Percentiles rank a stretch among this genome's conserved stretches.
These are phyloP conservation scores for Alethe diademata DNA, from an alignment of 2,113 vertebrate genomes.

Conservation along the genomic window DNA sequence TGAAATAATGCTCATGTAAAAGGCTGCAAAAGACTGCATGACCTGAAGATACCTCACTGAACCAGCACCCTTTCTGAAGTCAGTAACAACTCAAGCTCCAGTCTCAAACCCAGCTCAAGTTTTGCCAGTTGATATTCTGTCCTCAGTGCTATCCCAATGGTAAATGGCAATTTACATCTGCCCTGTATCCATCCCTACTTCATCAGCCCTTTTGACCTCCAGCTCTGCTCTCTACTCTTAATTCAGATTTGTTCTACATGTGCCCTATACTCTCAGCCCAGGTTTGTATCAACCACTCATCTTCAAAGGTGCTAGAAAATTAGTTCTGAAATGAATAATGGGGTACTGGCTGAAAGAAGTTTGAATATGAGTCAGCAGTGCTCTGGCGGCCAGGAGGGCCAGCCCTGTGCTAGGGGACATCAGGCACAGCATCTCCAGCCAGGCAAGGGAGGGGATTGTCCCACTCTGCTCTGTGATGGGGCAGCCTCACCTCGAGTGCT, in stretches of 20 bases:
- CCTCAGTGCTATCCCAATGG: not conserved
- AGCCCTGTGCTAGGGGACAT: not conserved
- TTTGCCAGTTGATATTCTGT: not conserved
- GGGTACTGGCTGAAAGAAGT: not conserved
- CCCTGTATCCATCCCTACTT: not conserved
- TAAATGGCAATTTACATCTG: not conserved
- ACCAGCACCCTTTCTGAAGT: not conserved
- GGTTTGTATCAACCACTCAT: not conserved
- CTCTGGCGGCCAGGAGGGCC: not conserved
- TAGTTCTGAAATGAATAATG: not conserved
- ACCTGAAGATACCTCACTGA: not conserved
- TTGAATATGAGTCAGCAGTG: not conserved
- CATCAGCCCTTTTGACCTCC: not conserved
- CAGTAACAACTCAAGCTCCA: not conserved
- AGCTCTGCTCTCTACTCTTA: not conserved
- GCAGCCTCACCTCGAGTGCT: not conserved
- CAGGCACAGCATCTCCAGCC: not conserved
- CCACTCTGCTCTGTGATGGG: not conserved
- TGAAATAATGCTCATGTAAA: not conserved
- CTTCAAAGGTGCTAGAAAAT: not conserved
- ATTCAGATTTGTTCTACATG: not conserved
- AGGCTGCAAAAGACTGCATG: not conserved
- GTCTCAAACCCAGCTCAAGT: not conserved
- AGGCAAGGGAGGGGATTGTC: not conserved
- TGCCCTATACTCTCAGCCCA: not conserved